A percentile compares a stretch with the other conserved stretches of the same genome.
Evolutionary conservation across 1,140 invertebrate genomes (phyloP).

Genomic region (Yoshiicerus persimilis): DNA sequence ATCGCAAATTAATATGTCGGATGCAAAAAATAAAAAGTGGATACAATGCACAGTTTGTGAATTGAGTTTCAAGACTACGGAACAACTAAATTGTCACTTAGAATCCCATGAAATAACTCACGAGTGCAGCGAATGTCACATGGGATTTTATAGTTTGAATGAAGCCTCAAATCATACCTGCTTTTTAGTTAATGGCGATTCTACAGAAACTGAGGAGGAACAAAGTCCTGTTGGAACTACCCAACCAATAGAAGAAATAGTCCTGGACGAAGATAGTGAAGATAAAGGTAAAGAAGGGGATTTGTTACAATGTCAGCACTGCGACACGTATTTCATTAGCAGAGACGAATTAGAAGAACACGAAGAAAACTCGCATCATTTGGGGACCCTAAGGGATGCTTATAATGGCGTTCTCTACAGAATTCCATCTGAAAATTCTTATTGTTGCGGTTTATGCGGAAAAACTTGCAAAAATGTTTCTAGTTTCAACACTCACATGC

Average conservation of each 20-base stretch:
- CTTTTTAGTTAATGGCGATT: neutral
- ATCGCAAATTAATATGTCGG: too few relatives aligned
- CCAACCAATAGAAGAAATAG: neutral
- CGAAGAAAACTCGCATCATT: neutral
- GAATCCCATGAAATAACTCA: neutral
- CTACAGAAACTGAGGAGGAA: neutral
- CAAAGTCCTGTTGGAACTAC: neutral
- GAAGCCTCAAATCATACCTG: neutral
- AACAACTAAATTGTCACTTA: neutral
- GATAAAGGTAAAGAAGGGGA: neutral
- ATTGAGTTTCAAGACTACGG: neutral
- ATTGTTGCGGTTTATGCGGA: neutral
- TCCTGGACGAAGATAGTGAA: neutral
- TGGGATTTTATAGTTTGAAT: neutral
- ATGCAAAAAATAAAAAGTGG: neutral
- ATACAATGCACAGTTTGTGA: neutral
- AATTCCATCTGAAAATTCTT: neutral
- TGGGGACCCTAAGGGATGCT: neutral
- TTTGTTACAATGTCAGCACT: neutral
- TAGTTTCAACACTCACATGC: neutral
- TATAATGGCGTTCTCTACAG: neutral
- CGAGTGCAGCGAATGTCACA: neutral
- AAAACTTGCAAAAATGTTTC: neutral
- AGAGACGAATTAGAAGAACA: neutral
- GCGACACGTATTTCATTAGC: neutral